Evolutionary conservation across 64 coral and sea anemone species (phyloP).

Genomic region (Porites lutea): DNA sequence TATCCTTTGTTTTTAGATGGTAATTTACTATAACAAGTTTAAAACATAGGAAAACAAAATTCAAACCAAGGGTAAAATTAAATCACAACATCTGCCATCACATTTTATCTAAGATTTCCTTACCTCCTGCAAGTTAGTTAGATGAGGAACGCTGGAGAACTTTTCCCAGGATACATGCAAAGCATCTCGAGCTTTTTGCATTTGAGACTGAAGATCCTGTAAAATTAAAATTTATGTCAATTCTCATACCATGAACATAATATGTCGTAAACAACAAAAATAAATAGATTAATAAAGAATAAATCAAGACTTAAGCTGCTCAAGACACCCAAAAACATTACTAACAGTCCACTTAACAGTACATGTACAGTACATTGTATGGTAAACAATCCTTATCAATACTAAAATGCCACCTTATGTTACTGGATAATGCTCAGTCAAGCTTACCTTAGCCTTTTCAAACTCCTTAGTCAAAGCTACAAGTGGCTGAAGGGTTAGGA

Average conservation of each 20-base stretch:
- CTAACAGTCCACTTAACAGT: too few species aligned
- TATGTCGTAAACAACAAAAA: neutral
- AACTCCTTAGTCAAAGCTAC: conserved; percentile 78
- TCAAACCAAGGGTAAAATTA: too few species aligned
- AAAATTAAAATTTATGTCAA: neutral
- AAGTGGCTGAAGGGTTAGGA: conserved; percentile 84
- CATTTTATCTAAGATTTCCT: neutral
- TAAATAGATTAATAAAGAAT: neutral
- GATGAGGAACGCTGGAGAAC: conserved; percentile 91
- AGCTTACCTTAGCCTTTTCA: conserved; percentile 91
- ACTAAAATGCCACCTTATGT: too few species aligned
- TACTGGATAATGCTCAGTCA: neutral
- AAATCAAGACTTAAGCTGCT: too few species aligned
- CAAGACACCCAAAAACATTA: too few species aligned
- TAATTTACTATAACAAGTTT: too few species aligned
- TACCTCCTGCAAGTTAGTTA: conserved; percentile 95
- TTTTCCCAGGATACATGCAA: conserved; percentile 99
- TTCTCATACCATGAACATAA: too few species aligned
- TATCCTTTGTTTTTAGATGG: too few species aligned
- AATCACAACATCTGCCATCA: too few species aligned
- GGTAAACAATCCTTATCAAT: neutral
- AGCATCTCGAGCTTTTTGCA: conserved; percentile 87
- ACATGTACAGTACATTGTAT: neutral
- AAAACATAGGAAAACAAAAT: neutral
- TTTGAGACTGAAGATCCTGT: conserved; percentile 86